Percentiles rank a stretch among this genome's conserved stretches.
Conservation (phyloP, 2,888 invertebrate genomes). For the Drosophila birchii region DNA sequence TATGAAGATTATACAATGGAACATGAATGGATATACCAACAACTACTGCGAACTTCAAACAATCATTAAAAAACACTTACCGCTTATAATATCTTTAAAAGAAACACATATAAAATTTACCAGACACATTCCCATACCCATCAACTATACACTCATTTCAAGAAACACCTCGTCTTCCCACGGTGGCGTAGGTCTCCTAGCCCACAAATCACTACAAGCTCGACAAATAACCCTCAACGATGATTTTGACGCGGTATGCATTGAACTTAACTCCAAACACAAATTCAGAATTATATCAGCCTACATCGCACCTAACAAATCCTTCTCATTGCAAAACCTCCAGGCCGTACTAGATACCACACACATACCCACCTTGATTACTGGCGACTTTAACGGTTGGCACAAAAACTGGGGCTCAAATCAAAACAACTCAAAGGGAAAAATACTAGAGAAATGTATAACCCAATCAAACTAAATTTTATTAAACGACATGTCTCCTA, state of each 20-base stretch:
- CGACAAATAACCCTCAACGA: neutral
- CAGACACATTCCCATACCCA: too few relatives aligned
- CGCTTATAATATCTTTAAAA: too few relatives aligned
- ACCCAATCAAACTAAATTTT: too few relatives aligned
- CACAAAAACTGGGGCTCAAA: too few relatives aligned
- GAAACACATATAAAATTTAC: neutral
- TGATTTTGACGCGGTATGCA: neutral
- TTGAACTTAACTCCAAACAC: neutral
- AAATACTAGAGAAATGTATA: too few relatives aligned
- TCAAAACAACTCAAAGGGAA: too few relatives aligned
- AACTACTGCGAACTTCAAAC: too few relatives aligned
- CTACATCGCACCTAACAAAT: conserved; percentile 8
- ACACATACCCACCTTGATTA: neutral
- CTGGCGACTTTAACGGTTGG: neutral
- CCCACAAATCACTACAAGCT: neutral
- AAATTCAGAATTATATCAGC: conserved; percentile 11
- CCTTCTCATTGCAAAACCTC: conserved; percentile 4
- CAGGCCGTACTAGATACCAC: neutral
- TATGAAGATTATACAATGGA: too few relatives aligned
- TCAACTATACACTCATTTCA: too few relatives aligned
- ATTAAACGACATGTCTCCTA: too few relatives aligned
- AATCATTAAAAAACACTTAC: too few relatives aligned
- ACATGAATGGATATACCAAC: too few relatives aligned
- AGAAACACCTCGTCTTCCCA: neutral
- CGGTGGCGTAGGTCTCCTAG: neutral